A percentile compares a stretch with the other conserved stretches of the same genome.
phyloP scores from a whole-genome alignment of 2,888 invertebrate genomes.

The Clunio marinus region DNA sequence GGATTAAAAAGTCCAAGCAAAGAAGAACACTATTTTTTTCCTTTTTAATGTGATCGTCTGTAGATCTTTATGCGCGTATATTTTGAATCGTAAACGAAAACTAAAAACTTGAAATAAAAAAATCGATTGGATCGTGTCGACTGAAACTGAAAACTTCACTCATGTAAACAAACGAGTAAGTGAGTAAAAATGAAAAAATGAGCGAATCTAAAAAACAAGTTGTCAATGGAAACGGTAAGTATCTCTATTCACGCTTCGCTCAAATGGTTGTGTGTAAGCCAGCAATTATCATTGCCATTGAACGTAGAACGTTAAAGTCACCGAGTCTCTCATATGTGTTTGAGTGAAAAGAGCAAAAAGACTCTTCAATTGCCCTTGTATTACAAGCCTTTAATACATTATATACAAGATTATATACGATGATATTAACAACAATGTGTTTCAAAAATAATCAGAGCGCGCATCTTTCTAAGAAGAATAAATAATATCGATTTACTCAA shows the following conservation, averaged over 20 bases:
- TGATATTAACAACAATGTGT: too few species aligned
- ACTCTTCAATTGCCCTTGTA: too few species aligned
- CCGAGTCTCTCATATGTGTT: too few species aligned
- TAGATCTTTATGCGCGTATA: conserved; percentile 2
- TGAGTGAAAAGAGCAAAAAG: too few species aligned
- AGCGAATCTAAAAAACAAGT: background rate
- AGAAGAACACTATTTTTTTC: background rate
- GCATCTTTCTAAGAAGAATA: background rate
- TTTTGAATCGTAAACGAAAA: conserved; percentile 26
- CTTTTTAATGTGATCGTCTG: background rate
- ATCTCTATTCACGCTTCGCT: too few species aligned
- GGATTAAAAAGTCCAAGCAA: background rate
- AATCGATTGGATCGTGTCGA: conserved; percentile 13
- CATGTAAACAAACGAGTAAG: conserved; percentile 3
- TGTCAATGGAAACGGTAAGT: too few species aligned
- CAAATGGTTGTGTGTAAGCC: too few species aligned
- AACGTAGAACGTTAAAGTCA: too few species aligned
- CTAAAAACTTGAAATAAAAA: conserved; percentile 25
- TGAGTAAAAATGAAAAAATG: background rate
- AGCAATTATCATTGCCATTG: too few species aligned
- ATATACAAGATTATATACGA: too few species aligned
- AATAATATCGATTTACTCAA: background rate
- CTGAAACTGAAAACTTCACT: background rate
- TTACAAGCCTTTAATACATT: too few species aligned
- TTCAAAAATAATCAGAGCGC: too few species aligned